Evolutionary conservation across 2,113 vertebrate genomes (phyloP).

Genomic region (Cheirogaleus medius): DNA sequence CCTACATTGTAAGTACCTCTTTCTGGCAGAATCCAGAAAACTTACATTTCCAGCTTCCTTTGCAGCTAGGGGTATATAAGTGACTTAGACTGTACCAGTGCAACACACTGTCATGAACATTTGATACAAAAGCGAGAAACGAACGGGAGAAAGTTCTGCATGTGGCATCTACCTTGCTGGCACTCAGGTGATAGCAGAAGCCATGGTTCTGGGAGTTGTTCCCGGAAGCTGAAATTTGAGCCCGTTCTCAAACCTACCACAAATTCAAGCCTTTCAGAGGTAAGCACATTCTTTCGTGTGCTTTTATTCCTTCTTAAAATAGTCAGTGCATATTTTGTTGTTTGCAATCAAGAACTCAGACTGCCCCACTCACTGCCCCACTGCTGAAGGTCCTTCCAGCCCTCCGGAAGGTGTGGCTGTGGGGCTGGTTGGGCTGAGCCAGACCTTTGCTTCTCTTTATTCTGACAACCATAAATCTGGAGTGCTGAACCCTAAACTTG

Average conservation of each 20-base stretch:
- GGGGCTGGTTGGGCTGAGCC: neutral
- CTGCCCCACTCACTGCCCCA: neutral
- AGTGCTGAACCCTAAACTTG: neutral
- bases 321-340: neutral
- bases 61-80: neutral
- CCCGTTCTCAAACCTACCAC: neutral
- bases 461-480: neutral
- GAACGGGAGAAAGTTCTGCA: neutral
- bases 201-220: neutral
- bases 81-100: neutral
- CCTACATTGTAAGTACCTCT: neutral
- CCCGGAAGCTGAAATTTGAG: neutral
- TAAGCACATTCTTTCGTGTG: neutral
- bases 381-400: neutral
- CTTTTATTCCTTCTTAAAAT: constrained; percentile 17
- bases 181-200: neutral
- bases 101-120: neutral
- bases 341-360: neutral
- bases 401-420: neutral
- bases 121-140: neutral
- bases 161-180: neutral
- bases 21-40: neutral
- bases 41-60: neutral
- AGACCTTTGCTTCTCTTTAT: neutral
- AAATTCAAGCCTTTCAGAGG: neutral